Conservation (phyloP, 2,113 vertebrate species). For the Tragelaphus scriptus region DNA sequence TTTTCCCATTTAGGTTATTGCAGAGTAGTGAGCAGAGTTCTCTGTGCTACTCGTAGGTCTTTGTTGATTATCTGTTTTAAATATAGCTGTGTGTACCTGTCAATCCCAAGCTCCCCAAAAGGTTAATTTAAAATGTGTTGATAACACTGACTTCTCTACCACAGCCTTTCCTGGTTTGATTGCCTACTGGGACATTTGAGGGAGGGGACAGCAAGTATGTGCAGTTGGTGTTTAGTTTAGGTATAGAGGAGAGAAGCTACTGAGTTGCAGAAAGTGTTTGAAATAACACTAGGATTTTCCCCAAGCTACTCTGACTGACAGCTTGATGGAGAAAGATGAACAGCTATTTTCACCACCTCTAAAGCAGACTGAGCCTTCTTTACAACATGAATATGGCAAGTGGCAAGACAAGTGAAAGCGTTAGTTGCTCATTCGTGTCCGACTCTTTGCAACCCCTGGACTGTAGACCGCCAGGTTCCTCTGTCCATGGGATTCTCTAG, state of each 20-base stretch:
- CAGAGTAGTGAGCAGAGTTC: neutral
- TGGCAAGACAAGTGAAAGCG: neutral
- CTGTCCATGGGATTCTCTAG: neutral
- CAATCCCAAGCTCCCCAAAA: neutral
- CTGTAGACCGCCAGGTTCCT: neutral
- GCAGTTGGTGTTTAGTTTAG: conserved; percentile 17
- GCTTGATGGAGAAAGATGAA: neutral
- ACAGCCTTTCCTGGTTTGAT: neutral
- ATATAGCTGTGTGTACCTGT: neutral
- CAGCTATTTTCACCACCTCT: neutral
- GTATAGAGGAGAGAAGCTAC: neutral
- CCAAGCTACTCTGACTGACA: conserved; percentile 10
- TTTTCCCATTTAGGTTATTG: neutral
- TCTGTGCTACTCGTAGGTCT: neutral
- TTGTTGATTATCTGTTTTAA: neutral
- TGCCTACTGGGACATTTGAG: neutral
- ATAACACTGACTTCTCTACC: neutral
- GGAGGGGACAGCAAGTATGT: neutral
- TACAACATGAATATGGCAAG: neutral
- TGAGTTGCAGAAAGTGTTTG: conserved; percentile 1
- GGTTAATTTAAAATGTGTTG: neutral
- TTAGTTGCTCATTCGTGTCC: neutral
- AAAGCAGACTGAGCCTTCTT: neutral
- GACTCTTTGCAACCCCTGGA: neutral
- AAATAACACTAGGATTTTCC: neutral